A percentile compares a stretch with the other conserved stretches of the same genome.
These are phyloP conservation scores for Zaprionus lachaisei DNA, from an alignment of 1,140 invertebrate species.

Conservation along the genomic window DNA sequence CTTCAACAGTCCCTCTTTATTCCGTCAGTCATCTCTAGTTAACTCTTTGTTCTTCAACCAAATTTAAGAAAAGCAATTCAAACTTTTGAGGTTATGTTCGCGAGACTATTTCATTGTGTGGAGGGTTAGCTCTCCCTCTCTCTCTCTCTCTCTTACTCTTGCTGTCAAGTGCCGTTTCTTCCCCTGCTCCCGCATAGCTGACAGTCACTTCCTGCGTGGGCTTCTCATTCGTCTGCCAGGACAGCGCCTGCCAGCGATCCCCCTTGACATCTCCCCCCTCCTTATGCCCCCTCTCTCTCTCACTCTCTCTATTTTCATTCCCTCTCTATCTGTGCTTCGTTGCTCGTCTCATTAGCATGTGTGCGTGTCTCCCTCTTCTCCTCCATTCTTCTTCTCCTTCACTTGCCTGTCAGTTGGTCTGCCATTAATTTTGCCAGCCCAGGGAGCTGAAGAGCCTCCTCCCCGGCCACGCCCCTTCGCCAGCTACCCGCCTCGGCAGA, in stretches of 20 bases:
- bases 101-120: neutral
- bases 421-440: constrained; percentile 68
- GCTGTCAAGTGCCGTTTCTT: neutral
- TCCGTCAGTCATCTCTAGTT: neutral
- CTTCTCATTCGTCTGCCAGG: constrained; percentile 40
- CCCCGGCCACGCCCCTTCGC: constrained; percentile 10
- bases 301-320: neutral
- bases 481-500: constrained; percentile 14
- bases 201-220: constrained; percentile 69
- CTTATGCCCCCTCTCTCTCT: neutral
- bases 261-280: neutral
- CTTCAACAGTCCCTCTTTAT: too few species aligned
- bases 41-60: neutral
- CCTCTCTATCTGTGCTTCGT: neutral
- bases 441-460: constrained; percentile 16
- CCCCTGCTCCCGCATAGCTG: constrained; percentile 41
- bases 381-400: neutral
- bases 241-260: constrained; percentile 15
- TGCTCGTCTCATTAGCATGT: constrained; percentile 74
- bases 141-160: neutral
- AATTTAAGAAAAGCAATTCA: neutral
- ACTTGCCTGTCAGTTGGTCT: constrained; percentile 56
- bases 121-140: neutral
- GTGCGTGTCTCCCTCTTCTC: constrained; percentile 41
- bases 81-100: neutral